A percentile compares a stretch with the other conserved stretches of the same genome.
Evolutionary conservation across 1,140 invertebrate genomes (phyloP).

Genomic region (Hesperophylax magnus): DNA sequence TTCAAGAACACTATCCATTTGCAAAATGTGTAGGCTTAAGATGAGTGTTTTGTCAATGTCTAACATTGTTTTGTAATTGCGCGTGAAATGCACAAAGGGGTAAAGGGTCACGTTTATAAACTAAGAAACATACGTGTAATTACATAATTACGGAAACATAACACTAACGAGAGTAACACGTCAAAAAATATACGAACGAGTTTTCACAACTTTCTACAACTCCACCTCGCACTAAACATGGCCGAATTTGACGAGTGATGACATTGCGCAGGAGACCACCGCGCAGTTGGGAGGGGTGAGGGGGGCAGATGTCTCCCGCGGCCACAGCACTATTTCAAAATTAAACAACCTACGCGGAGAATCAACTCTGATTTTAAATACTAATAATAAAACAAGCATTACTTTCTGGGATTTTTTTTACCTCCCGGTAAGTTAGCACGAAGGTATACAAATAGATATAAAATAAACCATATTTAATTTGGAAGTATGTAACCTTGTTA

Average conservation of each 20-base stretch:
- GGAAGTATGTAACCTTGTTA: too few relatives aligned
- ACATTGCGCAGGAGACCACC: constrained; percentile 53
- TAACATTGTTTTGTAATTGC: constrained; percentile 12
- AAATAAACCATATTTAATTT: too few relatives aligned
- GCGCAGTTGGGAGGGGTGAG: constrained; percentile 35
- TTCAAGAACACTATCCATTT: constrained; percentile 44
- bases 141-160: constrained; percentile 45
- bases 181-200: constrained; percentile 52
- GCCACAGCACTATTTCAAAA: constrained; percentile 12
- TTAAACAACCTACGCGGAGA: constrained; percentile 23
- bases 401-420: too few relatives aligned
- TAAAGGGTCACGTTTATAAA: not conserved
- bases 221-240: constrained; percentile 54
- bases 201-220: constrained; percentile 54
- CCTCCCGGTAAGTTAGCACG: too few relatives aligned
- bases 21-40: constrained; percentile 46
- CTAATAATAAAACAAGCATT: too few relatives aligned
- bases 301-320: constrained; percentile 47
- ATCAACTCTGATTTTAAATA: not conserved
- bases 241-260: constrained; percentile 53
- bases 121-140: constrained; percentile 38
- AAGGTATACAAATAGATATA: too few relatives aligned
- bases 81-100: constrained; percentile 14
- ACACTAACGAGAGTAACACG: constrained; percentile 41
- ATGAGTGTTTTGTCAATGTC: constrained; percentile 40